phyloP scores from a whole-genome alignment of 2,113 vertebrate species.

The Silurus glanis region DNA sequence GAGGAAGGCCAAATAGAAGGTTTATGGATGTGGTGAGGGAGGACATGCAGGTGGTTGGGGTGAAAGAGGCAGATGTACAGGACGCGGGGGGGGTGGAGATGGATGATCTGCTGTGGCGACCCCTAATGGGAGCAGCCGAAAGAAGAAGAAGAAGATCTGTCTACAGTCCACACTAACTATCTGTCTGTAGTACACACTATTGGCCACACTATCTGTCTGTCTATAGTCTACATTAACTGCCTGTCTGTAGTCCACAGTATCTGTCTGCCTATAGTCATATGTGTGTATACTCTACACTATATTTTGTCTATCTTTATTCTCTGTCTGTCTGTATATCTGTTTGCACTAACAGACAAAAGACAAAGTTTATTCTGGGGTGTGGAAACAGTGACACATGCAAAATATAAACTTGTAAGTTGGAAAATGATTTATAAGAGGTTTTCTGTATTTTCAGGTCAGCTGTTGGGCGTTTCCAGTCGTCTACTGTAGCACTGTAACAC shows the following conservation, averaged over 20 bases:
- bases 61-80: too few species aligned
- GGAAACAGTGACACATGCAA: too few species aligned
- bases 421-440: background rate
- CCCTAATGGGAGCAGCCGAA: too few species aligned
- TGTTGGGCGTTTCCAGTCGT: slow-evolving; percentile 19
- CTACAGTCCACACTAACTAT: background rate
- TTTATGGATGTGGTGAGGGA: too few species aligned
- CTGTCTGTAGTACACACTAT: background rate
- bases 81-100: too few species aligned
- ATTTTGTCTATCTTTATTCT: background rate
- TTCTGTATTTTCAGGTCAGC: slow-evolving; percentile 7
- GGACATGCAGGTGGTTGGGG: too few species aligned
- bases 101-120: too few species aligned
- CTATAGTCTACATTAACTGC: background rate
- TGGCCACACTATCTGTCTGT: background rate
- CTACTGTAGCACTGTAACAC: slow-evolving; percentile 62
- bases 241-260: background rate
- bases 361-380: too few species aligned
- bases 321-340: background rate
- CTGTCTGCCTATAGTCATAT: background rate
- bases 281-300: background rate
- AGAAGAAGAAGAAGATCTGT: too few species aligned
- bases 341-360: too few species aligned
- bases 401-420: background rate
- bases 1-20: too few species aligned